A percentile compares a stretch with the other conserved stretches of the same genome.
Conservation (phyloP, 2,888 invertebrate species). For the Dicyrtoma fusca region DNA sequence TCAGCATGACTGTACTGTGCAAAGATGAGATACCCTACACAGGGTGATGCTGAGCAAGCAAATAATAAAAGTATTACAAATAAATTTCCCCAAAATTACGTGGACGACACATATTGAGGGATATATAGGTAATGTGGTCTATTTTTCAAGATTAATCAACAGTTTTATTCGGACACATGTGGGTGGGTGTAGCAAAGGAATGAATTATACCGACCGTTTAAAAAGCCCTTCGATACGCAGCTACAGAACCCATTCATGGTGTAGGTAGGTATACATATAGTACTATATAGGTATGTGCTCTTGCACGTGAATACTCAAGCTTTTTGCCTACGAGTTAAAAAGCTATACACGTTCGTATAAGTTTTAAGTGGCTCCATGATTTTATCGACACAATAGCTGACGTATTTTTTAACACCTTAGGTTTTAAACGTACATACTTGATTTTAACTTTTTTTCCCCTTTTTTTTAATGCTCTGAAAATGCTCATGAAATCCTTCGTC, state of each 20-base stretch:
- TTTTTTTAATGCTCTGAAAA: too few species aligned
- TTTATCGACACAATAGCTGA: slow-evolving; percentile 8
- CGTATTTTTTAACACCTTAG: slow-evolving; percentile 33
- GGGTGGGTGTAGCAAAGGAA: neutral
- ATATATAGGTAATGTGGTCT: slow-evolving; percentile 6
- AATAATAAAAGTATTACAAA: neutral
- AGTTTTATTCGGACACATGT: slow-evolving; percentile 13
- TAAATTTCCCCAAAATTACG: neutral
- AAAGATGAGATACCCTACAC: too few species aligned
- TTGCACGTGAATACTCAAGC: neutral
- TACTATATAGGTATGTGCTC: neutral
- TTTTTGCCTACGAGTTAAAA: slow-evolving; percentile 5
- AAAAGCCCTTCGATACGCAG: neutral
- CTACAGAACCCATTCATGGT: slow-evolving; percentile 4
- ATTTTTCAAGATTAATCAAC: slow-evolving; percentile 14
- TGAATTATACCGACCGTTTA: too few species aligned
- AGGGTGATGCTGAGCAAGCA: slow-evolving; percentile 16
- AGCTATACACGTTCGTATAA: slow-evolving; percentile 1
- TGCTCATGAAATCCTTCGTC: too few species aligned
- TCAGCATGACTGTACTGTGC: too few species aligned
- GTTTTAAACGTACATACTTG: neutral
- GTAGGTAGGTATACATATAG: neutral
- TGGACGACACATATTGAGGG: neutral
- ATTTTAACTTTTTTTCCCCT: neutral
- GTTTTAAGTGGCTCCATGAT: slow-evolving; percentile 28